Base-by-base conservation (phyloP, 2,113 vertebrate species). In the Ciconia maguari region DNA sequence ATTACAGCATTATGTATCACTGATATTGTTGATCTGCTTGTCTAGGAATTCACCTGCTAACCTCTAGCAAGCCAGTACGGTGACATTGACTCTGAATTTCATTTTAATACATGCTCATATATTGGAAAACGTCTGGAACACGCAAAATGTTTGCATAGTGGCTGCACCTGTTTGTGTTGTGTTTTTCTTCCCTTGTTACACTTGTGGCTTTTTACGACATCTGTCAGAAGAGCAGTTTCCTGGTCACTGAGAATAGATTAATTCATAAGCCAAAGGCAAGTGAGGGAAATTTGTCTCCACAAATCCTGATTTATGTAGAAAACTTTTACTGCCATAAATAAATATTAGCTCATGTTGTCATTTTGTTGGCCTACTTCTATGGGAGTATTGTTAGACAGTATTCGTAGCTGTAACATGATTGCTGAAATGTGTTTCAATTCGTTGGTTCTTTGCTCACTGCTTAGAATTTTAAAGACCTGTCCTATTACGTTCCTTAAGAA, bases 1-100 rank as follows among this genome's bases (percentile, higher is more conserved):
- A 34, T 69, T 32, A 41, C 10, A 88, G 34, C 13, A 16, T 76
- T 72, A 17, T 0, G 0, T 44, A 13, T 52, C 48, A n/a, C 46
- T n/a, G 62, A 20, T 83, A 16, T 17, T 61, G 24, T 9, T 83
- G 68, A 52, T 77, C 62, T 88, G 6, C 57, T 85, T 82, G 49
- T 78, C 42, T 44, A 70, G 68, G 22, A 89, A 75, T 66, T 61
- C 34, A 38, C 60, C 41, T n/a, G 38, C 38, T 72, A 46, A 41
- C 46, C 57, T 75, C 16, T 49, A 75, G 48, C 69, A 71, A 78
- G 36, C 13, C 41, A 38, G 25, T 24, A 15, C 32, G n/a, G 22
- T 36, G 41, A 27, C 25, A 22, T 13, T 64, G 58, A 55, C 30
- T 57, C 32, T 64, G n/a, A 72, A 68, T 83, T 92, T 83, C 0